A percentile compares a stretch with the other conserved stretches of the same genome.
Conservation (phyloP, 2,888 invertebrate genomes). For the Lacanobia oleracea region DNA sequence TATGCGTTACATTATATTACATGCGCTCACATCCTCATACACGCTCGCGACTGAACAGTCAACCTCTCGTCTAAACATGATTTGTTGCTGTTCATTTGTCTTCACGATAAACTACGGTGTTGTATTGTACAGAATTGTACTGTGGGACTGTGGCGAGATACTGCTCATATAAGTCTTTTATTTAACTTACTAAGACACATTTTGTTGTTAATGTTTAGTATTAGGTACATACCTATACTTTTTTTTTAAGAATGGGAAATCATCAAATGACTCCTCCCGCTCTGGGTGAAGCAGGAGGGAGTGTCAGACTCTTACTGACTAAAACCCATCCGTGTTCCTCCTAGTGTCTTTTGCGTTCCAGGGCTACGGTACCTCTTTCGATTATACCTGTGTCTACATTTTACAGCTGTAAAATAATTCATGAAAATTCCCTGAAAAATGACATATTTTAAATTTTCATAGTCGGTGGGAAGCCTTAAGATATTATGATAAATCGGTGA, state of each 20-base stretch:
- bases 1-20: slow-evolving; percentile 83
- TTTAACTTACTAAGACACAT: slow-evolving; percentile 35
- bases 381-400: slow-evolving; percentile 17
- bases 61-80: slow-evolving; percentile 81
- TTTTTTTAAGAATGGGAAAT: no score
- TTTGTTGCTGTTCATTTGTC: slow-evolving; percentile 81
- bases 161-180: slow-evolving; percentile 53
- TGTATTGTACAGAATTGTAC: slow-evolving; percentile 51
- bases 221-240: background rate
- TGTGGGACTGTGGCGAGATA: slow-evolving; percentile 38
- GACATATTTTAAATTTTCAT: slow-evolving; percentile 6
- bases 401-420: background rate
- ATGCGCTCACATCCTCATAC: slow-evolving; percentile 63
- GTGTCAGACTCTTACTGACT: no score
- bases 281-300: no score
- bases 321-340: no score
- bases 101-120: slow-evolving; percentile 64
- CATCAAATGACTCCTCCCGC: no score
- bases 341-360: no score
- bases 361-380: no score
- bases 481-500: slow-evolving; percentile 41
- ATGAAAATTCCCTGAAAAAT: background rate
- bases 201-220: slow-evolving; percentile 40
- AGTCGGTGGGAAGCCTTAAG: slow-evolving; percentile 38
- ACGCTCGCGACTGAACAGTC: slow-evolving; percentile 65